A percentile compares a stretch with the other conserved stretches of the same genome.
These are phyloP conservation scores for Clarias pachynema DNA, from an alignment of 2,797 vertebrate species.

Conservation along the genomic window DNA sequence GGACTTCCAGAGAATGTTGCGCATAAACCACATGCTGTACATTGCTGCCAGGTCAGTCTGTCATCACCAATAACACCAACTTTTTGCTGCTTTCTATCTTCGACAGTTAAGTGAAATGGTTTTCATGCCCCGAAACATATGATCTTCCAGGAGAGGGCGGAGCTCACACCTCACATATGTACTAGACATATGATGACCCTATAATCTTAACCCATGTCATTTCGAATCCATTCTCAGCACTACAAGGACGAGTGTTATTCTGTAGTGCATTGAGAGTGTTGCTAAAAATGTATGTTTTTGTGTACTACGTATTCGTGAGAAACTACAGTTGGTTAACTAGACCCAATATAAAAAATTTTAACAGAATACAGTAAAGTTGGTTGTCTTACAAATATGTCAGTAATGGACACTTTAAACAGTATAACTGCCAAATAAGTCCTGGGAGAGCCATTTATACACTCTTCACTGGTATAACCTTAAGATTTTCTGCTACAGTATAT, in stretches of 20 bases:
- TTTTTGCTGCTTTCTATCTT: slow-evolving; percentile 1
- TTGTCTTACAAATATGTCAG: background rate
- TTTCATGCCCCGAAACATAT: background rate
- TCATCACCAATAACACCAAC: slow-evolving; percentile 32
- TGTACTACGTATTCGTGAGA: background rate
- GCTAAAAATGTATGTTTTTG: background rate
- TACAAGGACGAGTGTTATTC: no score
- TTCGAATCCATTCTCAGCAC: background rate
- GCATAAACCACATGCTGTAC: slow-evolving; percentile 88
- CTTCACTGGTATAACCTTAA: background rate
- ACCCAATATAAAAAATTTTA: background rate
- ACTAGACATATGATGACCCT: background rate
- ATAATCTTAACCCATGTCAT: background rate
- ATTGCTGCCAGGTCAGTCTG: slow-evolving; percentile 87
- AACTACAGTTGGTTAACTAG: background rate
- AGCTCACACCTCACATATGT: background rate
- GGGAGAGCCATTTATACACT: no score
- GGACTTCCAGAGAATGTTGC: slow-evolving; percentile 92
- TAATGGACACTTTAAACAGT: background rate
- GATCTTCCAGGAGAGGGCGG: background rate
- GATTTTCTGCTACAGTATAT: background rate
- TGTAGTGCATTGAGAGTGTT: background rate
- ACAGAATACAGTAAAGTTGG: background rate
- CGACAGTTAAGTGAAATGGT: background rate
- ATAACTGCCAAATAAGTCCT: background rate